Evolutionary conservation across 1,140 invertebrate species (phyloP), one percentile per base, ranked within the genome.

Genomic region (Drosophila azteca): DNA sequence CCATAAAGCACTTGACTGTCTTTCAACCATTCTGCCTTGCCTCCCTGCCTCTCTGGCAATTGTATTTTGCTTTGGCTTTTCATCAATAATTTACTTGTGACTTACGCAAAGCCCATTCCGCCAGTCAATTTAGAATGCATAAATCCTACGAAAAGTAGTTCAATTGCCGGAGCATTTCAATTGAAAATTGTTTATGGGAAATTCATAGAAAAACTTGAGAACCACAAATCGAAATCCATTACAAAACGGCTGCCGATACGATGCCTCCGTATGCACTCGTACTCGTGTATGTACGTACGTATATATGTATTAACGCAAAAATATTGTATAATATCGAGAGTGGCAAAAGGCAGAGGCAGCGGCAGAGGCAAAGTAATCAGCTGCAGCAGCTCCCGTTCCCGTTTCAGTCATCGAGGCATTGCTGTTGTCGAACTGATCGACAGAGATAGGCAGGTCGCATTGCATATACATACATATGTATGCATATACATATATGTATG

Each of bases 131-230:
- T 63, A 64, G 75, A 70, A 73, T 44, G 48, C 78, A 85, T 81
- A 87, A 87, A 87, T 85, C 73, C 44, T 26, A 59, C 45, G 26
- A 54, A 85, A 88, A 82, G 74, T 82, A 85, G 82, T 85, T 85
- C 82, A 85, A 85, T 85, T 85, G 82, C 74, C 82, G 49, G 62
- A 65, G 65, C 61, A 65, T 77, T 77, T 78, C 78, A 80, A 85
- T 85, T 87, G 73, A 78, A 71, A 57, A 77, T 84, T 83, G 67
- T 83, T 84, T 79, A 84, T 84, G 80, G 71, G 55, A 85, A 87
- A 85, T 85, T 82, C 60, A 85, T 82, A 87, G 82, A 87, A 87
- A 79, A 87, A 67, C 69, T 82, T 62, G 79, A 83, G 69, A 63
- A 60, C 58, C 64, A 69, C 66, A 65, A 80, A 62, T 68, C 71